These are phyloP conservation scores for Toxotes chatareus DNA, from an alignment of 2,113 vertebrate genomes.

Conservation along the genomic window DNA sequence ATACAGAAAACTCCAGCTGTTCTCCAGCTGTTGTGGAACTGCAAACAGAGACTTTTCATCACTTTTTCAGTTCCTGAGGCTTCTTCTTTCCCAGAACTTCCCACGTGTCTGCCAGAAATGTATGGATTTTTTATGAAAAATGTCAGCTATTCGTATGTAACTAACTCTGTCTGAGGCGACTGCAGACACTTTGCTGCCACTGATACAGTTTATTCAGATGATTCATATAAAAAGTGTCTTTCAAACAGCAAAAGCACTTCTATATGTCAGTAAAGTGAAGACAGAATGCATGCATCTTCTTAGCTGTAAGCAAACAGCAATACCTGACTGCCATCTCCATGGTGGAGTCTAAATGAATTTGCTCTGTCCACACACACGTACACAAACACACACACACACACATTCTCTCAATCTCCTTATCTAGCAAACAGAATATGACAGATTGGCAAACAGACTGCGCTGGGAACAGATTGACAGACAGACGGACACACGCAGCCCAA, in stretches of 20 bases:
- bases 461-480: slow-evolving; percentile 79
- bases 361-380: slow-evolving; percentile 19
- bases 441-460: slow-evolving; percentile 79
- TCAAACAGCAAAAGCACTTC: slow-evolving; percentile 4
- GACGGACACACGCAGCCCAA: slow-evolving; percentile 63
- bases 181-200: not conserved
- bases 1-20: not conserved
- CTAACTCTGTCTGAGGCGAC: not conserved
- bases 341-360: slow-evolving; percentile 58
- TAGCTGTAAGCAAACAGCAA: slow-evolving; percentile 34
- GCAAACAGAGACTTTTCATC: not conserved
- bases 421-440: slow-evolving; percentile 77
- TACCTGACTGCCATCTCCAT: slow-evolving; percentile 27
- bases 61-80: not conserved
- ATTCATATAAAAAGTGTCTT: slow-evolving; percentile 1
- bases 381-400: slow-evolving; percentile 19
- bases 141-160: not conserved
- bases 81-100: not conserved
- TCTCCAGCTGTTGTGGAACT: not conserved
- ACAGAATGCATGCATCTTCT: not conserved
- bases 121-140: not conserved
- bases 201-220: not conserved
- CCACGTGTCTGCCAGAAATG: not conserved
- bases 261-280: slow-evolving; percentile 1
- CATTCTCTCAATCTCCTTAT: slow-evolving; percentile 68